Conservation (phyloP, 2,113 vertebrate species). For the Vicugna pacos region DNA sequence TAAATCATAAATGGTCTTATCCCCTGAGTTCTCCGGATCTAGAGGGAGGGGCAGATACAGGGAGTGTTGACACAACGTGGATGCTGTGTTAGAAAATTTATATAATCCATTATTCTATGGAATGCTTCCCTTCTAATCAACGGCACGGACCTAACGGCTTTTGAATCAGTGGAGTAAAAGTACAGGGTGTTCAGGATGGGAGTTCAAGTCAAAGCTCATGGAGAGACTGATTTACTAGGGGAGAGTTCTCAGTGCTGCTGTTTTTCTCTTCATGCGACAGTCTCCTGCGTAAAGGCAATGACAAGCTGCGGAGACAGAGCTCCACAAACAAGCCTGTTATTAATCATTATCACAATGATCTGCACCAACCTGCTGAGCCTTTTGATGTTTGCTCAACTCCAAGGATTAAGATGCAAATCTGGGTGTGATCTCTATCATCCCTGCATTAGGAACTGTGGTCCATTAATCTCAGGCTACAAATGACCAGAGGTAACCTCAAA, state of each 20-base stretch:
- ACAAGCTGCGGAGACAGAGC: slow-evolving; percentile 22
- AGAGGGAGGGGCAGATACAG: background rate
- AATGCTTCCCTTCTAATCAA: background rate
- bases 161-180: background rate
- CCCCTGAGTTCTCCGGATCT: background rate
- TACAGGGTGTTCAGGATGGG: background rate
- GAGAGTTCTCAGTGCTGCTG: background rate
- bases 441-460: slow-evolving; percentile 60
- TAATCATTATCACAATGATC: slow-evolving; percentile 83
- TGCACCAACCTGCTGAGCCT: slow-evolving; percentile 80
- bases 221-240: background rate
- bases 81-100: background rate
- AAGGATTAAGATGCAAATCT: slow-evolving; percentile 83
- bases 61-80: background rate
- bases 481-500: slow-evolving; percentile 69
- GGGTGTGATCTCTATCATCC: slow-evolving; percentile 73
- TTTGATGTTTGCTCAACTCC: slow-evolving; percentile 82
- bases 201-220: background rate
- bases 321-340: slow-evolving; percentile 76
- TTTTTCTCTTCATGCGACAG: slow-evolving; percentile 18
- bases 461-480: slow-evolving; percentile 71
- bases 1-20: background rate
- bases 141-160: background rate
- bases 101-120: background rate
- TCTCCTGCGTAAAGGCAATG: slow-evolving; percentile 31